Conservation (phyloP, 2,888 invertebrate species). For the Tetragonula carbonaria region DNA sequence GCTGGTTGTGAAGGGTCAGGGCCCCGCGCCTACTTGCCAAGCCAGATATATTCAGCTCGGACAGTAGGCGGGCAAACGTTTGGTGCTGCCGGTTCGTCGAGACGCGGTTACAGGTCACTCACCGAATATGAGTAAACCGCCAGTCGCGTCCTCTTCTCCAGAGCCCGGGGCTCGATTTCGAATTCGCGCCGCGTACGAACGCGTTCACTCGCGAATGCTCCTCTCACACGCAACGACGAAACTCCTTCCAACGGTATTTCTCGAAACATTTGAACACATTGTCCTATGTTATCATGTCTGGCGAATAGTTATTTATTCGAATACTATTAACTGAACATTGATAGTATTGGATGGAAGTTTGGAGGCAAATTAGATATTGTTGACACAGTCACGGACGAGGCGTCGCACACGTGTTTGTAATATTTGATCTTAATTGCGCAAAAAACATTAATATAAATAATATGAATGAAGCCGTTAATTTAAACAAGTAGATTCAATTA, state of each 20-base stretch:
- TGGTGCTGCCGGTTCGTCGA: conserved; percentile 75
- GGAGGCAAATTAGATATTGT: no score
- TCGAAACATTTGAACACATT: background rate
- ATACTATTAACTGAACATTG: no score
- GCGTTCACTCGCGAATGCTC: conserved; percentile 29
- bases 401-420: no score
- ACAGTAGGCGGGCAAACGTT: conserved; percentile 79
- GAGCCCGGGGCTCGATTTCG: conserved; percentile 19
- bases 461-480: no score
- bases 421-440: no score
- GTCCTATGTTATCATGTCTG: no score
- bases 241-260: background rate
- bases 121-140: conserved; percentile 80
- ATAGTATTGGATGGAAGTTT: no score
- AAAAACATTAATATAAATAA: no score
- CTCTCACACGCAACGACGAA: background rate
- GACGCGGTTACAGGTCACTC: conserved; percentile 80
- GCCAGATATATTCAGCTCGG: conserved; percentile 81
- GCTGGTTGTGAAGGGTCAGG: conserved; percentile 79
- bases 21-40: conserved; percentile 52
- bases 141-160: conserved; percentile 42
- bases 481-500: no score
- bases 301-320: no score
- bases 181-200: conserved; percentile 35
- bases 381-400: no score